Conservation (phyloP, 23 tunicate genomes). For the Aplidium turbinatum region DNA sequence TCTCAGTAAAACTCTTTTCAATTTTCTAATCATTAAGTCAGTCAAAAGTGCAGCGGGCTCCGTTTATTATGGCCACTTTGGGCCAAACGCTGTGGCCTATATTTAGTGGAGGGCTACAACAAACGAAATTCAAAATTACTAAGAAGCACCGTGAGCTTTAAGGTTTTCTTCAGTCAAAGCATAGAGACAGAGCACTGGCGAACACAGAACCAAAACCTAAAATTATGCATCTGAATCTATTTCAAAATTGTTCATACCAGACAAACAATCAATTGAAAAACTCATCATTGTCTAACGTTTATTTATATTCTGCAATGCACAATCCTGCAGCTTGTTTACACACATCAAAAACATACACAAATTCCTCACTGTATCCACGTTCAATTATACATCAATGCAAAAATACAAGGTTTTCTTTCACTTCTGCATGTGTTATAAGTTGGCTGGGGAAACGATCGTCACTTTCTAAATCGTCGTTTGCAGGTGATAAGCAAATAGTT, state of each 20-base stretch:
- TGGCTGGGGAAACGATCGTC: no score
- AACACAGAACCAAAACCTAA: slow-evolving; percentile 10
- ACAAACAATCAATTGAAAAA: background rate
- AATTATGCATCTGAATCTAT: background rate
- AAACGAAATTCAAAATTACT: slow-evolving; percentile 4
- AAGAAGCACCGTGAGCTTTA: background rate
- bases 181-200: slow-evolving; percentile 5
- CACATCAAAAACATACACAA: no score
- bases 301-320: slow-evolving; percentile 13
- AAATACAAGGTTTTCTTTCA: no score
- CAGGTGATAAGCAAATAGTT: no score
- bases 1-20: no score
- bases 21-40: no score
- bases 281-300: slow-evolving; percentile 5
- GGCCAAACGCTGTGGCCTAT: slow-evolving; percentile 15
- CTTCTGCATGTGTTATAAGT: no score
- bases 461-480: no score
- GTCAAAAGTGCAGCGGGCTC: no score
- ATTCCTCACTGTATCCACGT: background rate
- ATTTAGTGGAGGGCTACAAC: background rate
- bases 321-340: slow-evolving; percentile 1
- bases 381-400: no score
- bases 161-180: slow-evolving; percentile 22
- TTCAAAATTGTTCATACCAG: slow-evolving; percentile 14
- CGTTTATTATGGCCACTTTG: slow-evolving; percentile 18